These are phyloP conservation scores for Neopipo cinnamomea DNA, from an alignment of 2,113 vertebrate species.

Conservation along the genomic window DNA sequence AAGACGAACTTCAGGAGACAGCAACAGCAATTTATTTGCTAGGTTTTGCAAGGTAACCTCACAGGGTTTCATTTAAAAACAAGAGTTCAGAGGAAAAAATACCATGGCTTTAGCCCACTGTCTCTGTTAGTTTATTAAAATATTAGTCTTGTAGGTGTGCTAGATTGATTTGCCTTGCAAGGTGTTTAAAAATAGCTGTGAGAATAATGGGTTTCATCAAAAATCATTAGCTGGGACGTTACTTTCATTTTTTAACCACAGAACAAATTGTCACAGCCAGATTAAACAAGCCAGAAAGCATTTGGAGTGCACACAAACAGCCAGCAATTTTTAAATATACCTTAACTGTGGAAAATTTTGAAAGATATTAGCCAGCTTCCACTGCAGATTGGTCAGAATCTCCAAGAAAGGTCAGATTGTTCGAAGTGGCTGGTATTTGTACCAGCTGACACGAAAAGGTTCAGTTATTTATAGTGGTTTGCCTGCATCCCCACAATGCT, in stretches of 20 bases:
- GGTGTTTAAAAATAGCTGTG: slow-evolving; percentile 54
- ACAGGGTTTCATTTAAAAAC: not conserved
- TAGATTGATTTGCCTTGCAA: slow-evolving; percentile 4
- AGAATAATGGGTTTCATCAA: slow-evolving; percentile 68
- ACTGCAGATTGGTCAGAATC: not conserved
- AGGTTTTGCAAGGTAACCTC: slow-evolving; percentile 5
- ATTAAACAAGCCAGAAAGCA: slow-evolving; percentile 61
- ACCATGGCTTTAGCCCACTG: not conserved
- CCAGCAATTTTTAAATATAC: not conserved
- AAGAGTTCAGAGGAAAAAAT: slow-evolving; percentile 26
- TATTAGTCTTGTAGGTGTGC: slow-evolving; percentile 59
- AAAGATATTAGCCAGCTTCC: slow-evolving; percentile 4
- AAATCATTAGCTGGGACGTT: slow-evolving; percentile 51
- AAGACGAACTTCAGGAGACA: not conserved
- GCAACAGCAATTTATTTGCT: not conserved
- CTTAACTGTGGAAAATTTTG: slow-evolving; percentile 32
- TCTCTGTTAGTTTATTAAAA: slow-evolving; percentile 59
- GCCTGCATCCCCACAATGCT: not conserved
- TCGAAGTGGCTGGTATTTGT: slow-evolving; percentile 44
- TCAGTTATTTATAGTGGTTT: slow-evolving; percentile 39
- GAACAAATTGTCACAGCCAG: slow-evolving; percentile 59
- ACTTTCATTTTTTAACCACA: slow-evolving; percentile 63
- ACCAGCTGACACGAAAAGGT: slow-evolving; percentile 47
- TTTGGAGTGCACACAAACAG: not conserved
- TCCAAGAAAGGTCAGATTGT: slow-evolving; percentile 59